phyloP scores from a whole-genome alignment of 35 echinoderm and acorn worm genomes.

The Ophiothrix spiculata region DNA sequence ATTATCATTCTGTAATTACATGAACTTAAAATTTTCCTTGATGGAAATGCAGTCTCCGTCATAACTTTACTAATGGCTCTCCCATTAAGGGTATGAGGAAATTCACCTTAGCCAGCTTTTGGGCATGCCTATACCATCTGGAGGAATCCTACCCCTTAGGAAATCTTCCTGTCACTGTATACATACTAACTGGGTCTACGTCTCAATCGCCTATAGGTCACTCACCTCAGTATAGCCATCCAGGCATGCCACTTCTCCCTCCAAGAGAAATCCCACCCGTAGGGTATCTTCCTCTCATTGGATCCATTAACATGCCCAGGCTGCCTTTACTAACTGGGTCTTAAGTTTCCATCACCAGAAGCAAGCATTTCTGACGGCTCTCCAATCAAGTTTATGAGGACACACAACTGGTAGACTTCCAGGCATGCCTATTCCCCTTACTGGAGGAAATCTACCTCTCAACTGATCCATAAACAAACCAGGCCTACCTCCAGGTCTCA shows the following conservation, averaged over 20 bases:
- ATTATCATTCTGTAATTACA: no score
- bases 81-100: background rate
- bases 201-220: background rate
- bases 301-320: slow-evolving; percentile 71
- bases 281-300: slow-evolving; percentile 42
- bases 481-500: no score
- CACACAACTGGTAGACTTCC: slow-evolving; percentile 67
- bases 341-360: slow-evolving; percentile 49
- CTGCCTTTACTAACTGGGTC: slow-evolving; percentile 57
- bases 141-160: background rate
- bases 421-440: slow-evolving; percentile 73
- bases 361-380: slow-evolving; percentile 39
- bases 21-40: no score
- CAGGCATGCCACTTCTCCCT: slow-evolving; percentile 68
- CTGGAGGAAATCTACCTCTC: slow-evolving; percentile 48
- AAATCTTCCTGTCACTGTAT: background rate
- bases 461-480: slow-evolving; percentile 78
- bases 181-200: background rate
- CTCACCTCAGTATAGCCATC: slow-evolving; percentile 55
- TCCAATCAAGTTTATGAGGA: no score
- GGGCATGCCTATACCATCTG: background rate
- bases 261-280: slow-evolving; percentile 5
- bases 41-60: background rate
- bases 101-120: background rate
- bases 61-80: background rate